Evolutionary conservation across 2,113 vertebrate genomes (phyloP).

Genomic region (Euleptes europaea): DNA sequence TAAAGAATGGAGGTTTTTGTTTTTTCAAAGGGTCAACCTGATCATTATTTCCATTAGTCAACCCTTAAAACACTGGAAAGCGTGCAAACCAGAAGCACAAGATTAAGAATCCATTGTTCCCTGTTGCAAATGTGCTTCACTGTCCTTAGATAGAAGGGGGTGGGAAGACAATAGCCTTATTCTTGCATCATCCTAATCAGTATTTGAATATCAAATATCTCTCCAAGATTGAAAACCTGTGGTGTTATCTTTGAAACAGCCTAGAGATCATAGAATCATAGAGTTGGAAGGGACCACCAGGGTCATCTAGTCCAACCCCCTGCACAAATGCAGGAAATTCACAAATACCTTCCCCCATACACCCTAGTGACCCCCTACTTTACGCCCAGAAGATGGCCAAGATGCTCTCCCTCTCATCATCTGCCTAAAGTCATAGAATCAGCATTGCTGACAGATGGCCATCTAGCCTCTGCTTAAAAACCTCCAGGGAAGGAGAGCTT

Average conservation of each 20-base stretch:
- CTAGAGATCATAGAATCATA: no score
- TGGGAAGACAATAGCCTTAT: constrained; percentile 41
- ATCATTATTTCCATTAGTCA: neutral
- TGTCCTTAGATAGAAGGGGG: constrained; percentile 15
- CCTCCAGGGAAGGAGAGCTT: no score
- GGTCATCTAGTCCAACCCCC: no score
- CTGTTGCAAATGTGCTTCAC: constrained; percentile 54
- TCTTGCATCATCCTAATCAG: constrained; percentile 50
- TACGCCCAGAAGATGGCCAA: no score
- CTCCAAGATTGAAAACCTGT: neutral
- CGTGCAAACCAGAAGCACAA: constrained; percentile 19
- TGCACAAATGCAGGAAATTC: no score
- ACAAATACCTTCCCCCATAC: no score
- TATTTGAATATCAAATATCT: constrained; percentile 18
- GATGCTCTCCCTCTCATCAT: no score
- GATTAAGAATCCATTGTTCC: constrained; percentile 23
- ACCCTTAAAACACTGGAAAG: neutral
- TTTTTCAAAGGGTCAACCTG: neutral
- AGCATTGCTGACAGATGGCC: no score
- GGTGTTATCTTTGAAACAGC: constrained; percentile 28
- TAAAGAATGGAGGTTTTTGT: constrained; percentile 4
- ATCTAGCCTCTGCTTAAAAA: no score
- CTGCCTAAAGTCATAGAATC: no score
- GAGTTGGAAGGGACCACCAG: no score
- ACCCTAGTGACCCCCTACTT: no score